Conservation (phyloP, 2,113 vertebrate genomes). For the Oreochromis niloticus region DNA sequence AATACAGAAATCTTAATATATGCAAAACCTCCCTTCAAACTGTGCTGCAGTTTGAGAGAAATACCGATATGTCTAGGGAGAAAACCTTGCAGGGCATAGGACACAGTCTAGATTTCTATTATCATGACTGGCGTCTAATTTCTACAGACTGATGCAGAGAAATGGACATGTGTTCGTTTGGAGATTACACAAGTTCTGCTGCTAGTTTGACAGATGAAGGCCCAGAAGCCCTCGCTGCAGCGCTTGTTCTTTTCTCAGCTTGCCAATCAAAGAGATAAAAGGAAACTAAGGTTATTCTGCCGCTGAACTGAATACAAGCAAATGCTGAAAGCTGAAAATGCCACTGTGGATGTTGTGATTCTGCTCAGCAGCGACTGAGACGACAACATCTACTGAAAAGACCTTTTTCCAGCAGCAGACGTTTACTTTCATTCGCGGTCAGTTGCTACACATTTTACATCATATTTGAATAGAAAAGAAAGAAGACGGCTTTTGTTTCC, state of each 20-base stretch:
- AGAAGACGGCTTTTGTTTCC: background rate
- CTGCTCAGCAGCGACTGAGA: background rate
- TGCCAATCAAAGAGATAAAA: conserved; percentile 37
- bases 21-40: background rate
- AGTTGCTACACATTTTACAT: background rate
- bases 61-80: background rate
- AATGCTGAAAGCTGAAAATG: background rate
- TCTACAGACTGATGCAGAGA: background rate
- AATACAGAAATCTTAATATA: background rate
- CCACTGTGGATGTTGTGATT: background rate
- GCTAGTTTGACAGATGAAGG: conserved; percentile 14
- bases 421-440: background rate
- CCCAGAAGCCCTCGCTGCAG: background rate
- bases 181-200: conserved; percentile 16
- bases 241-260: background rate
- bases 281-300: background rate
- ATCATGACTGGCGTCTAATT: conserved; percentile 9
- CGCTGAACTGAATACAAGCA: background rate
- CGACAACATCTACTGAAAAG: background rate
- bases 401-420: background rate
- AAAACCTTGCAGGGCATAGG: conserved; percentile 2
- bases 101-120: background rate
- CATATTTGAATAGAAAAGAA: background rate
- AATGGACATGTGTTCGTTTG: conserved; percentile 17
- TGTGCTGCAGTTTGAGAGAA: background rate